Percentiles rank a stretch among this genome's conserved stretches.
Evolutionary conservation across 1,140 invertebrate species (phyloP).

Genomic region (Sinella curviseta): DNA sequence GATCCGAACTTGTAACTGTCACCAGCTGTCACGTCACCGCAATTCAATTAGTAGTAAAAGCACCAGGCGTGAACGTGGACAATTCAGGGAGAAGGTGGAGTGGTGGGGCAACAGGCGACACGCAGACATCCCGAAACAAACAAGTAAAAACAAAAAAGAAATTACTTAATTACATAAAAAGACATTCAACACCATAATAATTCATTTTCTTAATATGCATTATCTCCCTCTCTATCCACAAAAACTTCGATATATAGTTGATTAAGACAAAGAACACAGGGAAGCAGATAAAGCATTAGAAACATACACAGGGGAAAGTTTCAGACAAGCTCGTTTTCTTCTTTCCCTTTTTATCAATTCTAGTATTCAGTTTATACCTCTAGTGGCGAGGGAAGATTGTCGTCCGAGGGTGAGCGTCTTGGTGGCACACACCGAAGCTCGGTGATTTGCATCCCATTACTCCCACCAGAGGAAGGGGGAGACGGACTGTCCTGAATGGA

Average conservation of each 20-base stretch:
- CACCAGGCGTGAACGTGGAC: too few relatives aligned
- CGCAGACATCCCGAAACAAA: neutral
- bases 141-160: constrained; percentile 5
- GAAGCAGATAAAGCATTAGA: too few relatives aligned
- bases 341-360: neutral
- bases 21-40: constrained; percentile 18
- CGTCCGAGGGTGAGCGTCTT: constrained; percentile 12
- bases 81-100: neutral
- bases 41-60: constrained; percentile 11
- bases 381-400: neutral
- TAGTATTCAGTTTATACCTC: neutral
- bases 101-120: neutral
- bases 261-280: neutral
- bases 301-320: neutral
- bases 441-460: constrained; percentile 22
- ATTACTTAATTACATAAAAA: constrained; percentile 14
- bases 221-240: too few relatives aligned
- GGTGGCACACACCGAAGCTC: constrained; percentile 1
- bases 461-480: neutral
- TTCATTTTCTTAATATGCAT: too few relatives aligned
- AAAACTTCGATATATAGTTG: too few relatives aligned
- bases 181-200: neutral
- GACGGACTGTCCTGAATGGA: neutral
- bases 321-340: neutral
- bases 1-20: constrained; percentile 21